phyloP scores from a whole-genome alignment of 2,888 invertebrate species.

The Drosophila macrospina region DNA sequence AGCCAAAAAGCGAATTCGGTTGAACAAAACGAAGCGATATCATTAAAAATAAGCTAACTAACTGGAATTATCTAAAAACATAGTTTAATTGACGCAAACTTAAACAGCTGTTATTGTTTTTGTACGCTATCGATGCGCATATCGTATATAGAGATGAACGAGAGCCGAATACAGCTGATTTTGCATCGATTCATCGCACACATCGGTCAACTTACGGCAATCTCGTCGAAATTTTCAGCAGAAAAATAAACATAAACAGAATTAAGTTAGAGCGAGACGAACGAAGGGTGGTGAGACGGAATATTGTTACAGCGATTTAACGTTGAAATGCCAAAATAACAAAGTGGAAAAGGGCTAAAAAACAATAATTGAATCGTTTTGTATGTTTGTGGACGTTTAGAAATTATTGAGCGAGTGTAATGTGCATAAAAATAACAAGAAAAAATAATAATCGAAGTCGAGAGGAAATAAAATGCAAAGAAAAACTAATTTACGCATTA shows the following conservation, averaged over 20 bases:
- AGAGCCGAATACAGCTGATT: too few species aligned
- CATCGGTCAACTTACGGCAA: too few species aligned
- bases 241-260: conserved; percentile 65
- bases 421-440: conserved; percentile 41
- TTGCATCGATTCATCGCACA: too few species aligned
- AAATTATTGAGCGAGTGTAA: conserved; percentile 37
- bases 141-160: too few species aligned
- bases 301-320: conserved; percentile 33
- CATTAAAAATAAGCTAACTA: too few species aligned
- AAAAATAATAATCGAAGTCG: conserved; percentile 46
- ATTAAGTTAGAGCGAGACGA: conserved; percentile 54
- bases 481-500: conserved; percentile 78
- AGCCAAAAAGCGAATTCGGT: too few species aligned
- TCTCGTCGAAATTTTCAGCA: too few species aligned
- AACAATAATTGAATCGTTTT: conserved; percentile 21
- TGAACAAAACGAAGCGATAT: too few species aligned
- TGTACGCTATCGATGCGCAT: too few species aligned
- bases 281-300: conserved; percentile 36
- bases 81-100: too few species aligned
- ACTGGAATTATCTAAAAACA: too few species aligned
- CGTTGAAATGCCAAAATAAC: conserved; percentile 23
- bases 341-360: conserved; percentile 22
- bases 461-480: conserved; percentile 57
- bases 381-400: conserved; percentile 27
- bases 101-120: too few species aligned